Percentiles rank a stretch among this genome's conserved stretches.
These are phyloP conservation scores for Xiphorhynchus erythropygius DNA, from an alignment of 2,797 vertebrate species.

Conservation along the genomic window DNA sequence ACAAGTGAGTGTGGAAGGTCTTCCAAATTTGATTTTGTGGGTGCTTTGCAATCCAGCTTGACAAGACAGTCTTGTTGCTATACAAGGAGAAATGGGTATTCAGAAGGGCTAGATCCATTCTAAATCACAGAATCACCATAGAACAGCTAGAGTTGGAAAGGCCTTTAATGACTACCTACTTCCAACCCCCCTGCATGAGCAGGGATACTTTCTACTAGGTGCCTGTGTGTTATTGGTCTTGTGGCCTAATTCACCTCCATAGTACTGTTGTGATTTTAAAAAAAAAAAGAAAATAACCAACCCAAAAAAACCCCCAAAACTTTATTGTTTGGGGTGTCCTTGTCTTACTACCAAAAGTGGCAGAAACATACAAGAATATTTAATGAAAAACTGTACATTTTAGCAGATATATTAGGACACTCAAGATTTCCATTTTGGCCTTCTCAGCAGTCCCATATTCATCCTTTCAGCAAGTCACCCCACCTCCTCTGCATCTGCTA, in stretches of 20 bases:
- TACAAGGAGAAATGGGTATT: neutral
- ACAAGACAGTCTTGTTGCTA: neutral
- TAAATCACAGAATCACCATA: neutral
- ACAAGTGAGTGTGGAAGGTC: neutral
- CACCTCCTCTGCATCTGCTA: neutral
- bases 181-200: rapidly evolving
- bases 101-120: neutral
- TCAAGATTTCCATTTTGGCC: neutral
- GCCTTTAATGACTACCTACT: neutral
- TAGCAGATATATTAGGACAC: neutral
- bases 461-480: neutral
- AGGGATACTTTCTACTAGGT: neutral
- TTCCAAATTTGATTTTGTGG: neutral
- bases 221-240: neutral
- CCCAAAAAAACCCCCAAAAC: too few relatives aligned
- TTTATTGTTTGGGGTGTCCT: neutral
- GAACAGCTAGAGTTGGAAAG: neutral
- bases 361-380: neutral
- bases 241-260: neutral
- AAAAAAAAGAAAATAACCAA: neutral
- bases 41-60: neutral
- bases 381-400: neutral
- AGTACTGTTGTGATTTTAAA: neutral
- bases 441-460: neutral
- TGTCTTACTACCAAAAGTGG: rapidly evolving